Base-by-base conservation (phyloP, 2,797 vertebrate species). In the Trematomus bernacchii region DNA sequence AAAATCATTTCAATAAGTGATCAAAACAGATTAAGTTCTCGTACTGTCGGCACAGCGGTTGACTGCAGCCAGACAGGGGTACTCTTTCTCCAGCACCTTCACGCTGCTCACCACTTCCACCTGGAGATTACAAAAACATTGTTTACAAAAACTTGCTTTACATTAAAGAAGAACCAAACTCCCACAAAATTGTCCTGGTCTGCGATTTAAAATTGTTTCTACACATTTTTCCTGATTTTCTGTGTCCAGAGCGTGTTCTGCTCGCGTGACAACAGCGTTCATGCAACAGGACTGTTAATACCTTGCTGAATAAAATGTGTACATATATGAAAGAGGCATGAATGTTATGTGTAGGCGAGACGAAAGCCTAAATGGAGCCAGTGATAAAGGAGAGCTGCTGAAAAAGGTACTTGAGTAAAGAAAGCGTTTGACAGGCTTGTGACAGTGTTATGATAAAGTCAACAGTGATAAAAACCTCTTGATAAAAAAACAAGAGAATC, bases 41-140 rank as follows among this genome's bases (percentile, higher is more conserved):
- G 27, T 91, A 96, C 96, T 60, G 80, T 89, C 94, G 54, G 96
- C 96, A 84, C 95, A 96, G 78, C 95, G 95, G 88, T 96, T 96
- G 51, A 96, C 95, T 3, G 95, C 95, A 76, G 95, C 95, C 85
- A 96, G 86, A 70, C 96, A 96, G 14, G 96, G 96, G 77, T 96
- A 96, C 65, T 95, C 89, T 15, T 87, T 93, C 93, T 96, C 91
- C 76, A 96, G 82, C 15, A 60, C 62, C 4, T 62, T 84, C 58
- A 93, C 30, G 64, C 95, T 73, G 23, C 91, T 94, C 67, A 94
- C 15, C 63, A 96, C 93, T 1, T 87, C 86, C n/a, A 95, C 95
- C 96, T 96, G 54, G 5, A 66, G 60, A 55, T 50, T 13, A 78
- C 10, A 54, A 40, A 57, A 6, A 76, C 43, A 51, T 2, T 12